Conservation (phyloP, 2,797 vertebrate species). For the Bufotes viridis region DNA sequence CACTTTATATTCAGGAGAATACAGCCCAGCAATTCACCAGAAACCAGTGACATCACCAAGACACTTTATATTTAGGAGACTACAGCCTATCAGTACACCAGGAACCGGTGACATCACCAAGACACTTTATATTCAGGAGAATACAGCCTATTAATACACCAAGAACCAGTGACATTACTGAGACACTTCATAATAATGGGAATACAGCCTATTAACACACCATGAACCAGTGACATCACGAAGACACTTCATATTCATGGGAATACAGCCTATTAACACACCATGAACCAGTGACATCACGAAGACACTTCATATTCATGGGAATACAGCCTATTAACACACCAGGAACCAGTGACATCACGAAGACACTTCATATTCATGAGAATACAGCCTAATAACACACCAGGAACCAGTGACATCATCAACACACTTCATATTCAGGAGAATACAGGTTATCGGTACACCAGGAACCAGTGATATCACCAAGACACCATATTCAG, state of each 20-base stretch:
- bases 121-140: too few species aligned
- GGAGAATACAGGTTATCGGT: too few species aligned
- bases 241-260: not conserved
- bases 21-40: too few species aligned
- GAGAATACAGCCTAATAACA: not conserved
- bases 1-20: too few species aligned
- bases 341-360: not conserved
- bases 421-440: not conserved
- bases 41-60: too few species aligned
- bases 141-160: not conserved
- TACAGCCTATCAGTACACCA: too few species aligned
- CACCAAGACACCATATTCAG: not conserved
- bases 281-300: not conserved
- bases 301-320: not conserved
- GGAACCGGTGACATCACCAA: too few species aligned
- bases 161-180: not conserved
- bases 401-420: not conserved
- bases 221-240: not conserved
- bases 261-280: not conserved
- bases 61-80: too few species aligned
- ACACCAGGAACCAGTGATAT: not conserved
- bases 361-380: not conserved
- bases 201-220: not conserved
- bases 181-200: not conserved
- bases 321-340: not conserved